phyloP scores from a whole-genome alignment of 2,113 vertebrate genomes.

The Loxodonta africana region DNA sequence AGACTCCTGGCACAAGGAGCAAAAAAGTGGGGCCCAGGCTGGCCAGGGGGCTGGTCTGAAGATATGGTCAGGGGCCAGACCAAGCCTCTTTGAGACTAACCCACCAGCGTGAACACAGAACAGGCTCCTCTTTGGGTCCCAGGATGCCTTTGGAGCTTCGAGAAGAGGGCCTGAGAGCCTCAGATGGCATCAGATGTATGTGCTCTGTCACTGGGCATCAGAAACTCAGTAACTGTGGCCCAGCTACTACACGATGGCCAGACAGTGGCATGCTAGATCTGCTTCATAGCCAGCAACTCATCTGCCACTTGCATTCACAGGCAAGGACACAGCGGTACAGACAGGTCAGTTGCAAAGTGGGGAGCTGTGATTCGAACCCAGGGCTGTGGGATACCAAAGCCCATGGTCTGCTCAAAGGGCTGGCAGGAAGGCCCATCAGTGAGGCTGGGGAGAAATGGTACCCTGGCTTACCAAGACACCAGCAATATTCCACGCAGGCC shows the following conservation, averaged over 20 bases:
- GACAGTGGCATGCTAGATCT: neutral
- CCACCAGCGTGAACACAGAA: neutral
- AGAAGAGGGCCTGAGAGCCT: neutral
- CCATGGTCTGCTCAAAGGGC: neutral
- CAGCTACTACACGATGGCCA: neutral
- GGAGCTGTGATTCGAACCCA: neutral
- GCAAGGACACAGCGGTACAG: neutral
- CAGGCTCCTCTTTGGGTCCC: constrained; percentile 56
- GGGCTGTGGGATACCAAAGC: neutral
- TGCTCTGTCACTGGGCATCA: neutral
- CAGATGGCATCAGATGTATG: accelerated
- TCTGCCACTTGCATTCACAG: neutral
- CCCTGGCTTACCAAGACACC: neutral
- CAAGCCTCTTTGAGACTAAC: neutral
- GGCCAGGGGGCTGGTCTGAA: neutral
- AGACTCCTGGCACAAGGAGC: neutral
- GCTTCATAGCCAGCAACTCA: neutral
- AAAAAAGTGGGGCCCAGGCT: neutral
- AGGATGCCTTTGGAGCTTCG: neutral
- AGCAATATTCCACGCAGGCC: accelerated
- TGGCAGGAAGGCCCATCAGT: neutral
- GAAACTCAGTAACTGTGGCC: neutral
- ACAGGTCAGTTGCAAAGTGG: neutral
- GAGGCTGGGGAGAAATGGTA: neutral
- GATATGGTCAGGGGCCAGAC: neutral